Conservation (phyloP, 1,140 invertebrate genomes). For the Oryzaephilus surinamensis region DNA sequence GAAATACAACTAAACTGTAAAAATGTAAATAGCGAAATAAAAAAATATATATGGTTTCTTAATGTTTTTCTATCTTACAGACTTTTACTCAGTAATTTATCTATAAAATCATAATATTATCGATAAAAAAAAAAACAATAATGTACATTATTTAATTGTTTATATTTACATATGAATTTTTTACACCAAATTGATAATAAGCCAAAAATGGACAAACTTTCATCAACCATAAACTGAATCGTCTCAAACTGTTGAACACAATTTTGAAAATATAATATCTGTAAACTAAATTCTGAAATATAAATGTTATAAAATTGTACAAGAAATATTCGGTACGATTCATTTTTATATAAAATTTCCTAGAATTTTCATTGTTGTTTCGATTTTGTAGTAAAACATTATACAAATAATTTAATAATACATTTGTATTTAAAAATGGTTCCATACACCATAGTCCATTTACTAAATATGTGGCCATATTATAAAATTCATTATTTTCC, state of each 20-base stretch:
- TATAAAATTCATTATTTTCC: slow-evolving; percentile 16
- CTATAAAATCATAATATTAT: too few species aligned
- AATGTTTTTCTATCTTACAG: too few species aligned
- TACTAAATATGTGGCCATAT: slow-evolving; percentile 23
- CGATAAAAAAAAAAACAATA: too few species aligned
- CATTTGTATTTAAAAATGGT: slow-evolving; percentile 21
- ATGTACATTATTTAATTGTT: too few species aligned
- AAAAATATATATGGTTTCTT: too few species aligned
- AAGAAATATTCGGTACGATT: slow-evolving; percentile 1
- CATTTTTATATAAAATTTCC: background rate
- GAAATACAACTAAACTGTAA: too few species aligned
- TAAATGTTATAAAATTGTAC: slow-evolving; percentile 1
- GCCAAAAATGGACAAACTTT: slow-evolving; percentile 27
- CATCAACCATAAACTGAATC: slow-evolving; percentile 23
- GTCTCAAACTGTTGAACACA: slow-evolving; percentile 16
- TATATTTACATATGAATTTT: background rate
- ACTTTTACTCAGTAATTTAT: too few species aligned
- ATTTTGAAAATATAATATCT: slow-evolving; percentile 7
- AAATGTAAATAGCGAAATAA: too few species aligned
- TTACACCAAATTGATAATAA: slow-evolving; percentile 23
- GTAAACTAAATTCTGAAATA: slow-evolving; percentile 6
- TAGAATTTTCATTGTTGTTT: background rate
- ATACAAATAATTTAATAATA: slow-evolving; percentile 17
- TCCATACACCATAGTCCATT: slow-evolving; percentile 28
- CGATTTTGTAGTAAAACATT: slow-evolving; percentile 8